Percentiles rank a stretch among this genome's conserved stretches.
These are phyloP conservation scores for Phengaris arion DNA, from an alignment of 2,888 invertebrate genomes.

Conservation along the genomic window DNA sequence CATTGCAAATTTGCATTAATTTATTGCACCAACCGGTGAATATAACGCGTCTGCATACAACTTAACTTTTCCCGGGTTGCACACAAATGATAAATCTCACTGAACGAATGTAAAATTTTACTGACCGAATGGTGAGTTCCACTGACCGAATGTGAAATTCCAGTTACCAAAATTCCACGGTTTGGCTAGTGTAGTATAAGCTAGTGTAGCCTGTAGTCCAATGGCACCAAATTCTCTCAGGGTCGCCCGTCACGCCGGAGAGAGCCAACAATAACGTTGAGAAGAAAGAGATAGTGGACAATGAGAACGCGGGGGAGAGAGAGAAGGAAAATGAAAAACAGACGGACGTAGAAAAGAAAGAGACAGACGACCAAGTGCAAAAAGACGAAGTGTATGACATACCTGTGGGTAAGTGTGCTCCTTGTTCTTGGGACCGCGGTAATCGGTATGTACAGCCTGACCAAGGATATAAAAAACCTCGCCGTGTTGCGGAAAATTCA, in stretches of 20 bases:
- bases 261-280: slow-evolving; percentile 64
- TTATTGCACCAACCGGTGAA: no score
- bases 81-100: not conserved
- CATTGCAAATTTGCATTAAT: no score
- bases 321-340: slow-evolving; percentile 43
- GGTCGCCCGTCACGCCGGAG: slow-evolving; percentile 57
- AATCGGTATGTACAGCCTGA: not conserved
- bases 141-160: not conserved
- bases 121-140: not conserved
- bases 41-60: no score
- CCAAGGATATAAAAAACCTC: not conserved
- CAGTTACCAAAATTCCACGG: not conserved
- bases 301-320: slow-evolving; percentile 11
- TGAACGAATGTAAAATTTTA: not conserved
- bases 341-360: slow-evolving; percentile 56
- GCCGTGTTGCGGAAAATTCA: slow-evolving; percentile 10
- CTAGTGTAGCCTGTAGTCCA: slow-evolving; percentile 40
- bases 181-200: slow-evolving; percentile 28
- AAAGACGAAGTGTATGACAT: slow-evolving; percentile 74
- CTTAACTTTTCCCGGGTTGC: not conserved
- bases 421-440: not conserved
- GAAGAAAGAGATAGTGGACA: slow-evolving; percentile 47
- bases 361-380: slow-evolving; percentile 52
- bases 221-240: slow-evolving; percentile 57
- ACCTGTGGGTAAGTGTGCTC: slow-evolving; percentile 65